Base-by-base conservation (phyloP, 1,140 invertebrate genomes). In the Nasonia longicornis region DNA sequence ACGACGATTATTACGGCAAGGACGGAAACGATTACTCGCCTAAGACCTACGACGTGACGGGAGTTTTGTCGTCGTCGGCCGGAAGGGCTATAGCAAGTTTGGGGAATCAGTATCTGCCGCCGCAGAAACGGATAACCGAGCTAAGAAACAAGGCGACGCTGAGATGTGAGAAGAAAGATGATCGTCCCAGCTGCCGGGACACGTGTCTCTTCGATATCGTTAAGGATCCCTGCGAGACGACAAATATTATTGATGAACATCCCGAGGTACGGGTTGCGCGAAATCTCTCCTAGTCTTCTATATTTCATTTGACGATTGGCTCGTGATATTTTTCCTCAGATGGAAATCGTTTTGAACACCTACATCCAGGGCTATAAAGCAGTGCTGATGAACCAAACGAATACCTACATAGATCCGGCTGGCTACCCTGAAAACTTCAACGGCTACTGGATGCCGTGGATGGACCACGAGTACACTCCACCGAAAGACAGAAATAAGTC, bases 391-490 rank as follows among this genome's bases (percentile, higher is more conserved):
- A 29, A 45, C 8, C 75, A 82, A 52, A 82, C 80, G 10, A 82
- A 82, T 11, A 73, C 67, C 2, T 72, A 77, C 11, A 66, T 73
- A 52, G 69, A 77, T 52, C 69, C 75, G 22, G 35, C 45, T 35
- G 75, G 80, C 10, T 82, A 66, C 52, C 67, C 74, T 4, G 69
- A 82, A 31, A 77, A 82, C 42, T 77, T 77, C 12, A 66, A 77
- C 16, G 67, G 75, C 11, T 82, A 31, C 20, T 77, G 75, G 75
- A 82, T 82, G 80, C 75, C 74, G 0, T 82, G 80, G 80, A 14
- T 82, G 20, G 31, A 72, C 3, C 7, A 66, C 0, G 80, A 82
- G 20, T 26, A 77, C n/a, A 72, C 7, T 8, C 80, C 80, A 16
- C 31, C 66, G 11, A 48, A 48, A 20, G 16, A 77, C 12, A 26